Base-by-base conservation (phyloP, 2,113 vertebrate species). In the Paracanthobrama guichenoti region DNA sequence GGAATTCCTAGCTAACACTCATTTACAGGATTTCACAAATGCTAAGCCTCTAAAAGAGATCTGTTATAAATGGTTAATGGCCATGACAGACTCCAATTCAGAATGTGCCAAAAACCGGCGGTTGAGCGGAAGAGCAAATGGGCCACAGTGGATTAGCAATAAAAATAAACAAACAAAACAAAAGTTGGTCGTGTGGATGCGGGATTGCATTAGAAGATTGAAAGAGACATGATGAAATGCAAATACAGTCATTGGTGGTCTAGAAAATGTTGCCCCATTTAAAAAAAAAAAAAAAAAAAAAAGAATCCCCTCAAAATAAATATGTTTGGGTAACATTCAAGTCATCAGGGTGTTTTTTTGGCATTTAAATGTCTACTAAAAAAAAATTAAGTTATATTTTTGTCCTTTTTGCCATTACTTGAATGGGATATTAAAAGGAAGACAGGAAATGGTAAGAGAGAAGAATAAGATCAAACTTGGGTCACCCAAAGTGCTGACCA, bases 1-100 rank as follows among this genome's bases (percentile, higher is more conserved):
- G 88, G 88, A 83, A 84, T 81, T 87, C 88, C 88, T 82, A 86
- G 81, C 72, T 81, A 31, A 84, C 69, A 81, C 86, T 75, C 55
- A 81, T 83, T 85, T 77, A 77, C 60, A 64, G 55, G 26, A 62
- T 83, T 80, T 82, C 50, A 66, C 81, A n/a, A 84, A 79, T 67
- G 57, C 48, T 55, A 31, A 67, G 59, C 59, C 24, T 57, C 78
- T 79, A 66, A 14, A 80, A 26, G 31, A 76, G 74, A 75, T 74
- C 74, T 86, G 59, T 62, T 20, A 59, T 60, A 24, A 77, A 74
- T 46, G 72, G 55, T 53, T 71, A 85, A 85, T 60, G 48, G 46
- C 53, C 50, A 28, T 20, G 26, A 62, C 64, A 2, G 50, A 57
- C 26, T 13, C 66, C 28, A 6, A 66, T 80, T 79, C 20, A 18